phyloP scores from a whole-genome alignment of 2,113 vertebrate species.

The Dicrurus megarhynchus region DNA sequence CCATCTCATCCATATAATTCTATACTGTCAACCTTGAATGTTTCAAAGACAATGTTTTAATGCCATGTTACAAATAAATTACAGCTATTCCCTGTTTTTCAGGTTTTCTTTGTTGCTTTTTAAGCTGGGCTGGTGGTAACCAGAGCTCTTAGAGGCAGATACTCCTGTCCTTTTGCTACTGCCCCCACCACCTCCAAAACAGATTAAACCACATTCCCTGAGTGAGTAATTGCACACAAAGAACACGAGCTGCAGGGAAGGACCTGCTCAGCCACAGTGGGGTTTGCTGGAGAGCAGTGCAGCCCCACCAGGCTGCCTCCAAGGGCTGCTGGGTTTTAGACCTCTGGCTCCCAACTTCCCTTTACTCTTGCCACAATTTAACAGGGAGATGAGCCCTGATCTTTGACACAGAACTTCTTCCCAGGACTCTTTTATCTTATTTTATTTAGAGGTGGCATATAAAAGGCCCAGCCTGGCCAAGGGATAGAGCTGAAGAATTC shows the following conservation, averaged over 20 bases:
- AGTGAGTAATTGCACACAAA: neutral
- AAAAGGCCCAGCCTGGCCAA: neutral
- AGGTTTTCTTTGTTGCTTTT: neutral
- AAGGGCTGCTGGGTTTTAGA: neutral
- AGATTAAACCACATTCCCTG: neutral
- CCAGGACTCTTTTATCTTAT: neutral
- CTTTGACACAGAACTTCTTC: neutral
- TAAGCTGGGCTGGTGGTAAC: neutral
- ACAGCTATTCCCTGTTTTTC: neutral
- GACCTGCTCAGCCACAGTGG: accelerated
- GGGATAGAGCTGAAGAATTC: neutral
- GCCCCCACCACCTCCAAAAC: neutral
- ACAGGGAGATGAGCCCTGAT: neutral
- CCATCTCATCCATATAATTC: neutral
- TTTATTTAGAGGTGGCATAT: neutral
- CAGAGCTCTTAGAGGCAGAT: neutral
- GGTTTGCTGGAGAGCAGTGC: neutral
- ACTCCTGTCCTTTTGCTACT: accelerated
- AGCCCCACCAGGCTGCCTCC: neutral
- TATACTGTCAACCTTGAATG: neutral
- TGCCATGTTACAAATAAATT: neutral
- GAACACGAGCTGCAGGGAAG: accelerated
- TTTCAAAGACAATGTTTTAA: neutral
- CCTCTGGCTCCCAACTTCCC: accelerated
- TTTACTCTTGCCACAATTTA: neutral